Conservation (phyloP, 2,888 invertebrate genomes). For the Eudemis profundana region DNA sequence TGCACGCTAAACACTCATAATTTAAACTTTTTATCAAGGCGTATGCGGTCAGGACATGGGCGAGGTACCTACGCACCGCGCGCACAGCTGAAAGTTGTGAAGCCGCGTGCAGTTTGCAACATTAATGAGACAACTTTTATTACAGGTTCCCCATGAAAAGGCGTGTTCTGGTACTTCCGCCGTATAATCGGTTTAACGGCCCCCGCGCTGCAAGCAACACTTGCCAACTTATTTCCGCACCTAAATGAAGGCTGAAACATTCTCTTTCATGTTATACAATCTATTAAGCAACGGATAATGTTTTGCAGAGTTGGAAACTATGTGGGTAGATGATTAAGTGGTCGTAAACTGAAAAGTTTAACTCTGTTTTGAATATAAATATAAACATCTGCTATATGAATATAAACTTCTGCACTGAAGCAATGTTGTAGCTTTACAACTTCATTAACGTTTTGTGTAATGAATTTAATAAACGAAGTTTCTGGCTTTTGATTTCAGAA, state of each 20-base stretch:
- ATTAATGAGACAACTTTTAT: slow-evolving; percentile 43
- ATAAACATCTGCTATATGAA: neutral
- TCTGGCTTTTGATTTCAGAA: neutral
- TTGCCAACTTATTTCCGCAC: slow-evolving; percentile 15
- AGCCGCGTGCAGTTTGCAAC: slow-evolving; percentile 33
- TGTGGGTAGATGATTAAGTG: neutral
- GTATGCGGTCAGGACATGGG: no score
- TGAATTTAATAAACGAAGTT: neutral
- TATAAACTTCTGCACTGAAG: neutral
- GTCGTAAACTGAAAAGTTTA: neutral
- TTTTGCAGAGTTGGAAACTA: neutral
- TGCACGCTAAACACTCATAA: no score
- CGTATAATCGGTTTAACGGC: slow-evolving; percentile 34
- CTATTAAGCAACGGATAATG: slow-evolving; percentile 1
- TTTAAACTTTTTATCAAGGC: no score
- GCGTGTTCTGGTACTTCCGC: slow-evolving; percentile 13
- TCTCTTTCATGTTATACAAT: slow-evolving; percentile 9
- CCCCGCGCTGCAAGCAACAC: slow-evolving; percentile 3
- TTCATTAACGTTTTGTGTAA: slow-evolving; percentile 1
- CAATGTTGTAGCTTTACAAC: neutral
- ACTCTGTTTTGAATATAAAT: neutral
- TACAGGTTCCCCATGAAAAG: slow-evolving; percentile 24
- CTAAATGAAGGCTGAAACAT: slow-evolving; percentile 22
- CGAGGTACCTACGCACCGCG: no score
- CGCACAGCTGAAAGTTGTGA: slow-evolving; percentile 19